These are phyloP conservation scores for Oryzias curvinotus DNA, from an alignment of 2,113 vertebrate species.

Conservation along the genomic window DNA sequence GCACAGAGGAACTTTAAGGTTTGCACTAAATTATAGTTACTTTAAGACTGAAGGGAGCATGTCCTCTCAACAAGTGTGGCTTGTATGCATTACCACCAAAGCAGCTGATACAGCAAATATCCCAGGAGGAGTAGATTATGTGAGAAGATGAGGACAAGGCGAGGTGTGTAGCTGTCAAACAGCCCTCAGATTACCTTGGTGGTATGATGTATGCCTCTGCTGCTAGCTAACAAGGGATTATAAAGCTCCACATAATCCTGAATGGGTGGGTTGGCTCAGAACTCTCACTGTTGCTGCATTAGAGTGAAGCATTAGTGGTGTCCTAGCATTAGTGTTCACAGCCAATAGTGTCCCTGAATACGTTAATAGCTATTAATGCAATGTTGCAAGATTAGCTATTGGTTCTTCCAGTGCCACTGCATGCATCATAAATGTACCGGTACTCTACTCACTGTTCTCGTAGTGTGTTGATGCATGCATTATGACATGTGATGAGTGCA, in stretches of 20 bases:
- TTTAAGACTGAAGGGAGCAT: constrained; percentile 14
- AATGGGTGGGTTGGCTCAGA: constrained; percentile 72
- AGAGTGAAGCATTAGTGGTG: constrained; percentile 71
- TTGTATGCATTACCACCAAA: constrained; percentile 28
- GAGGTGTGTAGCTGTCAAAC: constrained; percentile 66
- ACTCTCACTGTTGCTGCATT: constrained; percentile 73
- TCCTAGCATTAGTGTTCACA: constrained; percentile 67
- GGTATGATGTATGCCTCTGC: constrained; percentile 68
- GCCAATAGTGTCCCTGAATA: constrained; percentile 75
- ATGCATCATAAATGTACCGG: constrained; percentile 41
- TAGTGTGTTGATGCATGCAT: constrained; percentile 17
- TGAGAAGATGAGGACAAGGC: constrained; percentile 63
- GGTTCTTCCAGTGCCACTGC: constrained; percentile 55
- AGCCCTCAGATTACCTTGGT: constrained; percentile 61
- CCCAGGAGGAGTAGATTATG: constrained; percentile 62
- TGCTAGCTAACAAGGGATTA: constrained; percentile 76
- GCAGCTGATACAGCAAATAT: constrained; percentile 23
- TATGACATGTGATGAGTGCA: constrained; percentile 4
- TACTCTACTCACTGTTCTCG: constrained; percentile 5
- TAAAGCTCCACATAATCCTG: constrained; percentile 70
- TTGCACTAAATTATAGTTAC: neutral
- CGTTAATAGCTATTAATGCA: constrained; percentile 67
- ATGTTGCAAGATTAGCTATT: constrained; percentile 69
- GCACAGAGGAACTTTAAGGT: constrained; percentile 6
- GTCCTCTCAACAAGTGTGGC: constrained; percentile 20